These are phyloP conservation scores for Synergus gifuensis DNA, from an alignment of 2,888 invertebrate genomes.

Conservation along the genomic window DNA sequence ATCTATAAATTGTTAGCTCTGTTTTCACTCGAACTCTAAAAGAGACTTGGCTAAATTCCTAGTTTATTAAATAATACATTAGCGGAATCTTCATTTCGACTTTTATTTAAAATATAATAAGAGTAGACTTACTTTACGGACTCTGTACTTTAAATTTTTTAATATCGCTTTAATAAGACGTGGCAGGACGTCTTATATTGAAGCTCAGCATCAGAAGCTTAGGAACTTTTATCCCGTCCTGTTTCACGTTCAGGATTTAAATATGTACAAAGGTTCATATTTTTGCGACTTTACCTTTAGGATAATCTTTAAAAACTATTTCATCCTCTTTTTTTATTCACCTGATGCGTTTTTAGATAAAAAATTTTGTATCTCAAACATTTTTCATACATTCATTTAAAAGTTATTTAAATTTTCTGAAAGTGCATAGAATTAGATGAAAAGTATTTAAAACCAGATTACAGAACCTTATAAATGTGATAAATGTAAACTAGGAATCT, in stretches of 20 bases:
- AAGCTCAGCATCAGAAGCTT: conserved; percentile 3
- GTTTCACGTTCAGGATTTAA: neutral
- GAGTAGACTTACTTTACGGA: neutral
- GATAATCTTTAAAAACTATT: neutral
- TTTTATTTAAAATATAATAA: neutral
- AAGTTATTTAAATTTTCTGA: neutral
- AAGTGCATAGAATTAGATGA: no score
- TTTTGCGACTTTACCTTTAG: neutral
- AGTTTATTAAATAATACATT: neutral
- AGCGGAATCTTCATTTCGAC: neutral
- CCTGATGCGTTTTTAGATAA: neutral
- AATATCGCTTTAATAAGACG: neutral
- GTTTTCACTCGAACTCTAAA: neutral
- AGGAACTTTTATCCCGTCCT: neutral
- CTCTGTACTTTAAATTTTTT: neutral
- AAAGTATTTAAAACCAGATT: no score
- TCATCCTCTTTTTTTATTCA: neutral
- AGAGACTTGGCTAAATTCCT: neutral
- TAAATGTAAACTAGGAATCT: no score
- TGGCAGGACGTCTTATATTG: neutral
- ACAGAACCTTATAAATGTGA: no score
- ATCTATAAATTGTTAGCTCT: neutral
- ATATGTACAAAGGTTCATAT: neutral
- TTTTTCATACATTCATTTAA: neutral
- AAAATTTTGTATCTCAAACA: neutral